These are phyloP conservation scores for Protomyctophum bolini DNA, from an alignment of 2,113 vertebrate species.

Conservation along the genomic window DNA sequence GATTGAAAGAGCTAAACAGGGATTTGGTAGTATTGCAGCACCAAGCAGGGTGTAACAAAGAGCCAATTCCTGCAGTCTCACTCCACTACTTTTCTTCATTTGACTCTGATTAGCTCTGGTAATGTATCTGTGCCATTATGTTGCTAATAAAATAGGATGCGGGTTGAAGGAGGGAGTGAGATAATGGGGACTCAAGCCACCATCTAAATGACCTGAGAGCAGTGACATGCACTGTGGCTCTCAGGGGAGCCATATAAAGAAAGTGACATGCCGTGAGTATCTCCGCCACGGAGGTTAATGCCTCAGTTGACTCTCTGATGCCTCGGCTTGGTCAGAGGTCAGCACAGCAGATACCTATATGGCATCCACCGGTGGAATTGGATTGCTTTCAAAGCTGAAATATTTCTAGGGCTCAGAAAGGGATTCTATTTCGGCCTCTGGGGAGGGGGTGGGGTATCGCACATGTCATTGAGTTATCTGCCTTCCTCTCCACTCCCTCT, in stretches of 20 bases:
- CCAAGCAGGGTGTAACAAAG: slow-evolving; percentile 68
- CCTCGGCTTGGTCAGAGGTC: slow-evolving; percentile 13
- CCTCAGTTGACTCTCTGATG: slow-evolving; percentile 18
- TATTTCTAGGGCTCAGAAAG: slow-evolving; percentile 4
- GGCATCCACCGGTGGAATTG: not conserved
- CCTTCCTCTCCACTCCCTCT: no score
- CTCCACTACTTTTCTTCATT: slow-evolving; percentile 90
- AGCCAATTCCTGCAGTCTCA: slow-evolving; percentile 86
- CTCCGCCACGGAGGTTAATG: slow-evolving; percentile 7
- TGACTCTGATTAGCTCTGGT: slow-evolving; percentile 91
- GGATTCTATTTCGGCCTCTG: not conserved
- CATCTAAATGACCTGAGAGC: slow-evolving; percentile 63
- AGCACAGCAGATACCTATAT: not conserved
- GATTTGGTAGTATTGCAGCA: slow-evolving; percentile 21
- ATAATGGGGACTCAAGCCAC: slow-evolving; percentile 64
- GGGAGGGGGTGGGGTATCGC: not conserved
- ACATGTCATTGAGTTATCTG: slow-evolving; percentile 10
- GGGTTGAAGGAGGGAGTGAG: slow-evolving; percentile 48
- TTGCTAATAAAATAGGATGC: slow-evolving; percentile 67
- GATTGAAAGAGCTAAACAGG: slow-evolving; percentile 33
- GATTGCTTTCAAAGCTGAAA: slow-evolving; percentile 6
- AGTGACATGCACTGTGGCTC: slow-evolving; percentile 35
- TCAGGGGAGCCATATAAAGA: slow-evolving; percentile 30
- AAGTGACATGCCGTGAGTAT: slow-evolving; percentile 16
- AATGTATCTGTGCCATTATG: slow-evolving; percentile 88